Base-by-base conservation (phyloP, 2,797 vertebrate species). In the Silurus aristotelis region DNA sequence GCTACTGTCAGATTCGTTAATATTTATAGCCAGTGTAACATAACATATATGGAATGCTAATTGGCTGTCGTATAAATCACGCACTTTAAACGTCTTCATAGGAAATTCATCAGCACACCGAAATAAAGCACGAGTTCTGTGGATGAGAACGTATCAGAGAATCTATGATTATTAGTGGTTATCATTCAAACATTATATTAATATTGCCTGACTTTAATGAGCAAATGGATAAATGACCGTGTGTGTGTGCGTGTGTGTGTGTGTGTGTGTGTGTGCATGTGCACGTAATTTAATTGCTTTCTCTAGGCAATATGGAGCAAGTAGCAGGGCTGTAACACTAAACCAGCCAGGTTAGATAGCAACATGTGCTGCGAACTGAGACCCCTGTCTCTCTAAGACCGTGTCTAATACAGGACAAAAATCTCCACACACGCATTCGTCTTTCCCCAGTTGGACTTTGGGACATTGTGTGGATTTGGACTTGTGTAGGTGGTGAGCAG, bases 401-500 rank as follows among this genome's bases (percentile, higher is more conserved):
- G 15, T 68, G 48, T 63, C 67, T 75, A 80, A 84, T 68, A 75
- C 76, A 66, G 17, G 25, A 52, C n/a, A 55, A 75, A 63, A 43
- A 38, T 1, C 56, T n/a, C 3, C 22, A 77, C 72, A 73, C 55
- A 46, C n/a, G n/a, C 68, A 76, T n/a, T 64, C 27, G 77, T 83
- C 83, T 52, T 78, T 52, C 55, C 70, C 71, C 72, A 68, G 80
- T 67, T 67, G 77, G 46, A 52, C 73, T 79, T 43, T 4, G 19
- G 73, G 71, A 55, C 48, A 83, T 66, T 75, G 63, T 82, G 72
- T 83, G 72, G 80, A 87, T 78, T 79, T 27, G 84, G 19, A 12
- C 67, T 27, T 80, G 86, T 83, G 89, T 90, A 82, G 89, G 89
- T 87, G 87, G 89, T 83, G 55, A 55, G 80, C 75, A 87, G 84